A percentile compares a stretch with the other conserved stretches of the same genome.
Evolutionary conservation across 30 jellyfish, hydroid and myxozoan species (phyloP).

Genomic region (Phacellophora camtschatica): DNA sequence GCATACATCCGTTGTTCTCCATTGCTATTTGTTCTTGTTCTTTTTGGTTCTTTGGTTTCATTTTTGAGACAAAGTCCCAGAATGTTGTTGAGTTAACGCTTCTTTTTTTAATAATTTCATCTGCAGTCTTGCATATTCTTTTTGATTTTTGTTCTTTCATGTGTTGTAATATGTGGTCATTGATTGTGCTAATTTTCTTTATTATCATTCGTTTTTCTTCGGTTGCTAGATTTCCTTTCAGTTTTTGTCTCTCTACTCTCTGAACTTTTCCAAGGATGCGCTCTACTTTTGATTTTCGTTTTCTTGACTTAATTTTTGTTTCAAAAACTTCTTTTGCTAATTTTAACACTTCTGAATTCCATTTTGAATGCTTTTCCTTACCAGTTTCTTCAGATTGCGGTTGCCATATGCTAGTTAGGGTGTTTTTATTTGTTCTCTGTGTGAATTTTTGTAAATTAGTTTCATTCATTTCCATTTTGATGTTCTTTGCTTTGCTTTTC

Average conservation of each 20-base stretch:
- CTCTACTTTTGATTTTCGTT: not conserved
- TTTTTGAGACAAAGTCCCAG: not conserved
- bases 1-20: not conserved
- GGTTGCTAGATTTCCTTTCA: not conserved
- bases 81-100: not conserved
- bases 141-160: not conserved
- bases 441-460: not conserved
- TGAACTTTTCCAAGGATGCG: not conserved
- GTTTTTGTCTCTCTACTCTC: not conserved
- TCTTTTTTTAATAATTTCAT: not conserved
- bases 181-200: not conserved
- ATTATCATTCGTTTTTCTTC: not conserved
- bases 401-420: not conserved
- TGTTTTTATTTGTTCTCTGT: not conserved
- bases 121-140: conserved; percentile 6
- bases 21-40: conserved; percentile 1
- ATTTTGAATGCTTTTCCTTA: not conserved
- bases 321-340: not conserved
- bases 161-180: not conserved
- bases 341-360: not conserved
- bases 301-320: not conserved
- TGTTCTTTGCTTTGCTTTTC: not conserved
- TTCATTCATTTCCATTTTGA: not conserved
- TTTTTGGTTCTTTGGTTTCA: not conserved
- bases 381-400: not conserved